These are phyloP conservation scores for Drosophila guanche DNA, from an alignment of 1,140 invertebrate species.

Conservation along the genomic window DNA sequence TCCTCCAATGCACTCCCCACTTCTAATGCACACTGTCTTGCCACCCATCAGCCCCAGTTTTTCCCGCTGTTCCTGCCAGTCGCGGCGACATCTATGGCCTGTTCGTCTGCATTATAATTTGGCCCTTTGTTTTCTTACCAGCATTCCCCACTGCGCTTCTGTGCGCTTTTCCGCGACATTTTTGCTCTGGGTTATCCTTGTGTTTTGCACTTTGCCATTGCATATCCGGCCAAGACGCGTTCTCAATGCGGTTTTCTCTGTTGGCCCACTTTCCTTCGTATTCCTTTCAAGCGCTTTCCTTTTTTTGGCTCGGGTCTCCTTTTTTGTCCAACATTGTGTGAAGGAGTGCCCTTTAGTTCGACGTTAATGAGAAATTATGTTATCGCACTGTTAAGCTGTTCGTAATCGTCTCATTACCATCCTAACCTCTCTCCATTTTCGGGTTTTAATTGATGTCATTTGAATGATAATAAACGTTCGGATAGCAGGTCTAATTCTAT, in stretches of 20 bases:
- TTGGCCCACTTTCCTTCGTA: constrained; percentile 26
- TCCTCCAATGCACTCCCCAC: not conserved
- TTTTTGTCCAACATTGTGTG: constrained; percentile 33
- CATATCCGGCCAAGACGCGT: constrained; percentile 51
- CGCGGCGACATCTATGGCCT: constrained; percentile 50
- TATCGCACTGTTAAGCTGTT: constrained; percentile 65
- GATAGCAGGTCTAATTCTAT: not conserved
- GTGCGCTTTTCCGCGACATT: constrained; percentile 31
- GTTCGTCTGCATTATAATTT: constrained; percentile 72
- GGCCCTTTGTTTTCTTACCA: constrained; percentile 57
- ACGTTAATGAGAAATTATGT: constrained; percentile 78
- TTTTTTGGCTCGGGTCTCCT: constrained; percentile 11
- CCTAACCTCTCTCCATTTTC: not conserved
- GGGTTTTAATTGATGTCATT: constrained; percentile 7
- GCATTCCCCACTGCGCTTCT: constrained; percentile 16
- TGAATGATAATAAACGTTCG: no score
- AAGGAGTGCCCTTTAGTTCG: constrained; percentile 51
- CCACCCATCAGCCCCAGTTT: no score
- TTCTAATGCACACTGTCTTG: constrained; percentile 28
- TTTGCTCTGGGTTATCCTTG: constrained; percentile 41
- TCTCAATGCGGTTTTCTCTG: constrained; percentile 40
- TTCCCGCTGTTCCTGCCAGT: constrained; percentile 23
- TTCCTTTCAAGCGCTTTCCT: constrained; percentile 29
- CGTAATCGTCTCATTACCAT: constrained; percentile 19
- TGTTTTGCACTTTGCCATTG: constrained; percentile 63